Conservation (phyloP, 2,797 vertebrate species). For the Trichosurus vulpecula region DNA sequence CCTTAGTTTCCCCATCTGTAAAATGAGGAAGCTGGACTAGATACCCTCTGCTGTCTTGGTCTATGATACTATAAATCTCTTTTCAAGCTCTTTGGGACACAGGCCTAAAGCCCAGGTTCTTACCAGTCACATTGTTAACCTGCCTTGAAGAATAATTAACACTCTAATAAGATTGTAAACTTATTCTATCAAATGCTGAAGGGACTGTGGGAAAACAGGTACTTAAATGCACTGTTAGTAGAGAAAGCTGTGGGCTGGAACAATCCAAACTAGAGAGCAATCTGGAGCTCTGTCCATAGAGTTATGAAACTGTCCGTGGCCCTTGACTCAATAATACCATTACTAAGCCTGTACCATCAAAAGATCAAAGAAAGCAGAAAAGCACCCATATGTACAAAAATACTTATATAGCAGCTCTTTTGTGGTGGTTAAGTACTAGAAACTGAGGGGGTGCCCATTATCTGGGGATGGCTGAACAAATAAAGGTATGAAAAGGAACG, state of each 20-base stretch:
- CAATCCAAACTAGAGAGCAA: neutral
- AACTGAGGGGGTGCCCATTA: neutral
- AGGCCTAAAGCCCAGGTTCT: neutral
- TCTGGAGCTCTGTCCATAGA: neutral
- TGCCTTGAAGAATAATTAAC: neutral
- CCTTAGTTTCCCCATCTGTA: neutral
- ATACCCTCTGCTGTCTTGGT: neutral
- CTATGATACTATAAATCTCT: neutral
- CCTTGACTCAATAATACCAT: neutral
- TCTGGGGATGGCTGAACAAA: too few relatives aligned
- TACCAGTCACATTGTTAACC: neutral
- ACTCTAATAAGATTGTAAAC: neutral
- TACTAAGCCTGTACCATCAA: neutral
- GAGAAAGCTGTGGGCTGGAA: neutral
- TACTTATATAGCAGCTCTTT: neutral
- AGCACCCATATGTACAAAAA: neutral
- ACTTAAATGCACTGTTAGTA: neutral
- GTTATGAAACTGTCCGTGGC: neutral
- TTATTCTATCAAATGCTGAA: neutral
- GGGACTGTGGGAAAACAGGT: neutral
- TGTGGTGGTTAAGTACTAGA: neutral
- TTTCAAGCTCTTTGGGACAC: neutral
- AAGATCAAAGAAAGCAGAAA: neutral
- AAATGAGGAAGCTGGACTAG: neutral
- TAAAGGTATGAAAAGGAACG: too few relatives aligned